Evolutionary conservation across 1,140 invertebrate species (phyloP), one percentile per base, ranked within the genome.

Genomic region (Lanistes nyassanus): DNA sequence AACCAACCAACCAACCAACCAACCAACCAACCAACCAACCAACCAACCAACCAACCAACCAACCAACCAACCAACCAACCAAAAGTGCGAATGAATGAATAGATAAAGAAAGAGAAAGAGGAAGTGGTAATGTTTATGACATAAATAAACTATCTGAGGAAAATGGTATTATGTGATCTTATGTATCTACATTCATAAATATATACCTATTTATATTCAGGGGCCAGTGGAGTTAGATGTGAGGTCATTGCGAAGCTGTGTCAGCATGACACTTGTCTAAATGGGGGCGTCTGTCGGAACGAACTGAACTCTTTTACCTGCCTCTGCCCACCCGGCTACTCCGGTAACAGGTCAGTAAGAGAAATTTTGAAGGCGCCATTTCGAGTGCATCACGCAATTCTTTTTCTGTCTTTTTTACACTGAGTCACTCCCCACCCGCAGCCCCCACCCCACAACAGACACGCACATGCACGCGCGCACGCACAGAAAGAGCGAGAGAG

Each of bases 321-420:
- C 76, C 62, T 69, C 1, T 89, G 88, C 67, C 60, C 76, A 13
- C 76, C 75, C 31, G 88, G 85, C 53, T 89, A 80, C 70, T 76
- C 74, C 36, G 88, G 88, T 1, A 71, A 47, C 23, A 36, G 69
- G 42, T 89, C 6, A 53, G 69, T 34, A 19, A 0, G 42, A 21
- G 39, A 39, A 13, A 64, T 71, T 39, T 77, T 60, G 47, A 58
- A 26, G 91, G 96, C 13, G 26, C 16, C 21, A 5, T 16, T 31
- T 26, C 9, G 11, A 37, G 26, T 53, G 23, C n/a, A 29, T 1
- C n/a, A 60, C 31, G n/a, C 7, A 26, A 6, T 6, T 60, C 31
- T 60, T 6, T 60, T 60, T 60, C 23, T 60, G 7, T 60, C 31
- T 60, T 26, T 60, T 26, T 9, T 9, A 9, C 3, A n/a, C 31